Evolutionary conservation across 1,140 invertebrate species (phyloP), one percentile per base, ranked within the genome.

Genomic region (Antheraea pernyi): DNA sequence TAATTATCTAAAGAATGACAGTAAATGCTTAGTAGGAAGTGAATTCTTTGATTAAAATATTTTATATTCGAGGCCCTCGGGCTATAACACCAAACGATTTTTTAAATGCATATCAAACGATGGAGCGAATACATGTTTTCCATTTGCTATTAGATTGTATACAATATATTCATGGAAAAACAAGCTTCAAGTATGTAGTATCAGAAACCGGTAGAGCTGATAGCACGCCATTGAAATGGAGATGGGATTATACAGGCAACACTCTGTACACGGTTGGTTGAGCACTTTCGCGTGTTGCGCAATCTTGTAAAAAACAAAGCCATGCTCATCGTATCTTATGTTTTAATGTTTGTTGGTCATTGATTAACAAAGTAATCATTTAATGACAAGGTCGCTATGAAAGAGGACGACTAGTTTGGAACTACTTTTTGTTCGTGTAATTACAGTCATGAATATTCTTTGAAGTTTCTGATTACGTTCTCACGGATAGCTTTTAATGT

Each of bases 261-360:
- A 67, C 46, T 70, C 65, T 46, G 70, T 62, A 62, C 3, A 10
- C 74, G 74, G 48, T 80, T 62, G 70, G 70, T 69, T 73, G 75
- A 71, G 36, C 72, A 68, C 78, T 80, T 78, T 80, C 78, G 76
- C 73, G 68, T 74, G 73, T 79, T 79, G 69, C 77, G 68, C 62
- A 76, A 76, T 59, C 64, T 10, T 7, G 19, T 60, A 60, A 60
- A 30, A 60, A 60, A 60, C 59, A 60, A 9, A 60, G 4, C 8
- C 19, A 60, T 36, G 30, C 19, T 19, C 59, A 60, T 36, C 19
- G 6, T 9, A 10, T 53, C 46, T 53, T 53, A 60, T 60, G 30
- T 22, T 22, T 60, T 19, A 11, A 19, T 22, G 59, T 60, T 11
- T 60, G 19, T 60, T 22, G 59, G 59, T 60, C 6, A 22, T 60